Evolutionary conservation across 2,888 invertebrate genomes (phyloP).

Genomic region (Drosophila yooni): DNA sequence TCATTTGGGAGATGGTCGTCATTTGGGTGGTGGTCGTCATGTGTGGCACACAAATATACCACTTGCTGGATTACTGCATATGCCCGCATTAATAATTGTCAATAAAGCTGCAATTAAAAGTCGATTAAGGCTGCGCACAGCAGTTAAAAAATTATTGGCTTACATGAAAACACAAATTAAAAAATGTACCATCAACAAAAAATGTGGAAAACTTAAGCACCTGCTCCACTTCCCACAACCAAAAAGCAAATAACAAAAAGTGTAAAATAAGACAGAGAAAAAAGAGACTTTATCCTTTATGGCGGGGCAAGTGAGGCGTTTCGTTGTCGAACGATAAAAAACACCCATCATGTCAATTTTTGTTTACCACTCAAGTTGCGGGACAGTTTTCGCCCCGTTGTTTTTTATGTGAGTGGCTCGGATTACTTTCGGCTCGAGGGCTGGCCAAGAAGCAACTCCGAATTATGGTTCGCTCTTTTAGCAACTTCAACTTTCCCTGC

Average conservation of each 20-base stretch:
- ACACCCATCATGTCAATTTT: constrained; percentile 24
- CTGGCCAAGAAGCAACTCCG: constrained; percentile 27
- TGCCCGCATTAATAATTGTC: background rate
- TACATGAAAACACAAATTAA: constrained; percentile 1
- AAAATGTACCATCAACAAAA: background rate
- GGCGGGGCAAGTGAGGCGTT: constrained; percentile 12
- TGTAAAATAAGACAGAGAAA: background rate
- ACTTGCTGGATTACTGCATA: background rate
- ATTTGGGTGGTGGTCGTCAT: background rate
- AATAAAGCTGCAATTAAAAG: constrained; percentile 44
- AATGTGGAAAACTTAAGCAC: constrained; percentile 17
- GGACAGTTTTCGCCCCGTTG: constrained; percentile 22
- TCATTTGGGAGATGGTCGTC: constrained; percentile 6
- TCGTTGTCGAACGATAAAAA: constrained; percentile 15
- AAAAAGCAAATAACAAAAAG: background rate
- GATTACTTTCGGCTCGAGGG: constrained; percentile 3
- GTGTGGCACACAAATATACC: constrained; percentile 15
- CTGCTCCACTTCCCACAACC: constrained; percentile 25
- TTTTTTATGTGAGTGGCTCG: constrained; percentile 10
- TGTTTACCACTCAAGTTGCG: constrained; percentile 16
- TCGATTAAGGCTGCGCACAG: constrained; percentile 42
- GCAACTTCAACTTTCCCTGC: constrained; percentile 37
- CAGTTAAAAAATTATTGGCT: constrained; percentile 60
- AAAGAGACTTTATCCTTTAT: constrained; percentile 13
- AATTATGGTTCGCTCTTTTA: constrained; percentile 11